Evolutionary conservation across 2,113 vertebrate species (phyloP).

Genomic region (Rhinoptilus africanus): DNA sequence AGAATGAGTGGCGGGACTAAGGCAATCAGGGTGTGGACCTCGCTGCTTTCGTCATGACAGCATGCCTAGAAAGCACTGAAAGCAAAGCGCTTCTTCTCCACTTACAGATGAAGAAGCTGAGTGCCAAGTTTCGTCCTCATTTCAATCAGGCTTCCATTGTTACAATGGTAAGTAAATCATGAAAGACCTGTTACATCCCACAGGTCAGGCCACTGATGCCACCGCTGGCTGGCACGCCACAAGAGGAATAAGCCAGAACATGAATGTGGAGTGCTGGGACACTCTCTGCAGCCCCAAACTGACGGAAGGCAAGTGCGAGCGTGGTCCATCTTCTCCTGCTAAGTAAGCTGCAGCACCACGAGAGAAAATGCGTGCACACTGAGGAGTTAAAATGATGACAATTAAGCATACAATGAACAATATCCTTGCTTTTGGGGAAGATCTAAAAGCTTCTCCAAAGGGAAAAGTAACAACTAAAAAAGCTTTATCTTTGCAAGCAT

Average conservation of each 20-base stretch:
- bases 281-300: background rate
- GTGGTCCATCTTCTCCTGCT: rapidly evolving
- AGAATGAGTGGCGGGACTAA: background rate
- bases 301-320: background rate
- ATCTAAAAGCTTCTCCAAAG: slow-evolving; percentile 12
- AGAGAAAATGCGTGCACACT: background rate
- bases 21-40: background rate
- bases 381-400: background rate
- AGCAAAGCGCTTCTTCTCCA: background rate
- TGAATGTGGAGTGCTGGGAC: background rate
- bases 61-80: background rate
- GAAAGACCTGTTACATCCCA: background rate
- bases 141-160: background rate
- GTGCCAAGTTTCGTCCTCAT: background rate
- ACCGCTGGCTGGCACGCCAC: background rate
- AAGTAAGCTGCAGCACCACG: background rate
- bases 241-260: background rate
- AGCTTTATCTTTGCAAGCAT: slow-evolving; percentile 49
- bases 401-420: background rate
- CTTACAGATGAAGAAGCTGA: background rate
- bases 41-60: background rate
- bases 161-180: background rate
- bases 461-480: slow-evolving; percentile 4
- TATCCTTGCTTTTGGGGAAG: background rate
- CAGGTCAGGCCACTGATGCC: background rate